A percentile compares a stretch with the other conserved stretches of the same genome.
These are phyloP conservation scores for Diplolepis rosae DNA, from an alignment of 2,888 invertebrate species.

Conservation along the genomic window DNA sequence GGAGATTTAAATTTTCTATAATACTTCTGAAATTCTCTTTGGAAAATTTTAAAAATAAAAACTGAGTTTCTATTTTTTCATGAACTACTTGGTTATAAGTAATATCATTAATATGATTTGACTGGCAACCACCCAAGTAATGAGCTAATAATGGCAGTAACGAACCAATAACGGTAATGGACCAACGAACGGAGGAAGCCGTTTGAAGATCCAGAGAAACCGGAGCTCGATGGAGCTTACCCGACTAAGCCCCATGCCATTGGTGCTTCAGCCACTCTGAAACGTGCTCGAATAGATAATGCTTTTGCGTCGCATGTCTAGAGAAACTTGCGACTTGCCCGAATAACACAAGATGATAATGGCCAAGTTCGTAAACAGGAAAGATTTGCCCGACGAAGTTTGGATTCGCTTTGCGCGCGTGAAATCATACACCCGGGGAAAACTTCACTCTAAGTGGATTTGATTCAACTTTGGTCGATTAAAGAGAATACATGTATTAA, in stretches of 20 bases:
- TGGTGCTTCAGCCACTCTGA: background rate
- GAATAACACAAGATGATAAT: conserved; percentile 44
- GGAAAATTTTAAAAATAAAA: too few relatives aligned
- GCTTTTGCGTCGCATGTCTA: conserved; percentile 39
- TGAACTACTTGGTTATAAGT: background rate
- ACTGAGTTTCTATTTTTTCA: background rate
- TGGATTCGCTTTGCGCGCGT: background rate
- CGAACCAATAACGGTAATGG: conserved; percentile 64
- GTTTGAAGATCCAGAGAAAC: conserved; percentile 44
- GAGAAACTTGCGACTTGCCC: conserved; percentile 43
- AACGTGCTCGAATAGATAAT: conserved; percentile 44
- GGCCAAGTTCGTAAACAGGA: conserved; percentile 53
- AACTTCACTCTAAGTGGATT: background rate
- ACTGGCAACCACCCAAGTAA: conserved; percentile 52
- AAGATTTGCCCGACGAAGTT: background rate
- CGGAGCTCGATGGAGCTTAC: conserved; percentile 41
- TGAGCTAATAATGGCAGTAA: conserved; percentile 63
- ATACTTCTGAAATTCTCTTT: too few relatives aligned
- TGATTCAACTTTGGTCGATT: background rate
- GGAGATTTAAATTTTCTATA: too few relatives aligned
- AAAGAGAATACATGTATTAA: background rate
- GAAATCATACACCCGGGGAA: background rate
- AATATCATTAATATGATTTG: conserved; percentile 34
- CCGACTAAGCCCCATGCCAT: conserved; percentile 33
- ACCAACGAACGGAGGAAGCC: conserved; percentile 50